Percentiles rank a stretch among this genome's conserved stretches.
These are phyloP conservation scores for Paradoxurus hermaphroditus DNA, from an alignment of 2,113 vertebrate species.

Conservation along the genomic window DNA sequence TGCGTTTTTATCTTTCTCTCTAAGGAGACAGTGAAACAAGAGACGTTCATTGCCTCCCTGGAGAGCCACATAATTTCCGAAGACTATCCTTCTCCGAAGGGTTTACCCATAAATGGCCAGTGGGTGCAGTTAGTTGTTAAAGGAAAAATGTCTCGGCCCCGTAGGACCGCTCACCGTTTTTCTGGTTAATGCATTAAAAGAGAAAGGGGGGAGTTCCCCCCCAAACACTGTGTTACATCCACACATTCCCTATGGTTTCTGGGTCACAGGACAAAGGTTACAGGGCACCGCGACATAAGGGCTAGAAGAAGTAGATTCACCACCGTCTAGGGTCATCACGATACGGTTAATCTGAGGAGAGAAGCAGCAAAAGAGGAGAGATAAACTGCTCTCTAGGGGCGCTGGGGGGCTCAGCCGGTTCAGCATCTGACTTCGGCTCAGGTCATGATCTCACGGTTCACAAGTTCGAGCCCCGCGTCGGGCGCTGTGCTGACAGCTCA, in stretches of 20 bases:
- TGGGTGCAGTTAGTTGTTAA: neutral
- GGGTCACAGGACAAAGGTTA: neutral
- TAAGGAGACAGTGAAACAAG: constrained; percentile 43
- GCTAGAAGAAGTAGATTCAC: neutral
- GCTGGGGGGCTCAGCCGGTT: too few species aligned
- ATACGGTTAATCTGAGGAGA: neutral
- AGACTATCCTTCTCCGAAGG: neutral
- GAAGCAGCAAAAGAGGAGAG: neutral
- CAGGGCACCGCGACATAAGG: neutral
- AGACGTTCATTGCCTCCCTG: neutral
- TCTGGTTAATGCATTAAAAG: constrained; percentile 22
- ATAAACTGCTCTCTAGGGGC: neutral
- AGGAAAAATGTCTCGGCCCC: neutral
- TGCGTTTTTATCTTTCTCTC: constrained; percentile 33
- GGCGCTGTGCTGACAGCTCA: too few species aligned
- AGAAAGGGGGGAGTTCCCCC: neutral
- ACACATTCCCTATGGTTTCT: neutral
- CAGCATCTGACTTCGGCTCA: too few species aligned
- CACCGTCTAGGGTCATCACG: neutral
- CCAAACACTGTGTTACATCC: neutral
- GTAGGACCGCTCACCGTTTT: neutral
- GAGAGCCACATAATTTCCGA: constrained; percentile 22
- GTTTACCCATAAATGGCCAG: neutral
- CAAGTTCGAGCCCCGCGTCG: too few species aligned
- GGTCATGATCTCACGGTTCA: too few species aligned